Evolutionary conservation across 2,888 invertebrate species (phyloP), one percentile per base, ranked within the genome.

Genomic region (Choreutis nemorana): DNA sequence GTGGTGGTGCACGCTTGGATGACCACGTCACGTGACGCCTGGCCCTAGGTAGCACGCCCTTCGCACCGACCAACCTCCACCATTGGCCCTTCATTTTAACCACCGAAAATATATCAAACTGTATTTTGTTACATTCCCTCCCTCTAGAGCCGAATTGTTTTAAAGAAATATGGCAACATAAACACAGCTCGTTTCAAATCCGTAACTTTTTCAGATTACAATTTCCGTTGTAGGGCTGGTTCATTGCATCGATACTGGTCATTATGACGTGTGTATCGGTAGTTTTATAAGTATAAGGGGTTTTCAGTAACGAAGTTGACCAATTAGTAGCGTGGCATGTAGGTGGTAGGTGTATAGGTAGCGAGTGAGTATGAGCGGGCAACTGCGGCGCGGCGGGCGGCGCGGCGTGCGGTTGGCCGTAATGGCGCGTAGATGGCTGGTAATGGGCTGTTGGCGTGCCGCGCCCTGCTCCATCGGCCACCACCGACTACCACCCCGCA

Each of bases 391-490:
- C 62, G 66, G 59, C 51, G 41, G 46, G 48, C 57, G 55, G 45
- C 56, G 56, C 54, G 61, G 67, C 71, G 58, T 71, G 73, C 54
- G 75, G 75, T 72, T 60, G 60, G 55, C 73, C 70, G 59, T 71
- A 68, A 73, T 67, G 64, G 68, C 66, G 56, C 63, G 63, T 66
- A 55, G 63, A 58, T 52, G 58, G 64, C 48, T 54, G 50, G 57
- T 72, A 75, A 73, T 72, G 71, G 64, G 65, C 67, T 70, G 66
- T 66, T 72, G 65, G 70, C 75, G 72, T 73, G 75, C 65, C 65
- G 65, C 62, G 60, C 65, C 62, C 59, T 50, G 39, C 65, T 62
- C 64, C 66, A 66, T 65, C 66, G 64, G 54, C 59, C 55, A 55
- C 63, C 61, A 54, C 63, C 62, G 64, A 65, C 66, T 60, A 58